Percentiles rank a stretch among this genome's conserved stretches.
These are phyloP conservation scores for Stegophylla sp. DNA, from an alignment of 2,888 invertebrate species.

Conservation along the genomic window DNA sequence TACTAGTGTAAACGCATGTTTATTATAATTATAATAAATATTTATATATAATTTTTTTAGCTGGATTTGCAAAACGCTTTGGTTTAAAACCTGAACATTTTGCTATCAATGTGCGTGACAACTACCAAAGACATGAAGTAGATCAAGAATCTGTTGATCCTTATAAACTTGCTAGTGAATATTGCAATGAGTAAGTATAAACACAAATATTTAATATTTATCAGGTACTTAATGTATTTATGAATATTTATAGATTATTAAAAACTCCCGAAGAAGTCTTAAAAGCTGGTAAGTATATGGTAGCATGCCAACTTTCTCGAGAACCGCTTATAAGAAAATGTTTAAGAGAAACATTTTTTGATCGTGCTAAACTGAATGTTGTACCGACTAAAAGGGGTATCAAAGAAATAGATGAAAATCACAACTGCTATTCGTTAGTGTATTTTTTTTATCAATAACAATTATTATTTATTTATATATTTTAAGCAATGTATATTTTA, in stretches of 20 bases:
- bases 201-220: too few relatives aligned
- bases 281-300: constrained; percentile 91
- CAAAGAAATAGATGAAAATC: constrained; percentile 95
- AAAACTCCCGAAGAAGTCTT: constrained; percentile 80
- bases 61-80: constrained; percentile 85
- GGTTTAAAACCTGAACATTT: constrained; percentile 93
- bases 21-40: background rate
- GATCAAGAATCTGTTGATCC: constrained; percentile 91
- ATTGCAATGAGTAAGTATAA: constrained; percentile 69
- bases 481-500: constrained; percentile 12
- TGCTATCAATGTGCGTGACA: constrained; percentile 94
- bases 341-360: constrained; percentile 85
- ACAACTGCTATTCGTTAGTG: constrained; percentile 76
- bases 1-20: too few relatives aligned
- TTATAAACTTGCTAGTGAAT: constrained; percentile 80
- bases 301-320: constrained; percentile 89
- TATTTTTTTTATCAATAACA: constrained; percentile 42
- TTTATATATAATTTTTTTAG: constrained; percentile 65
- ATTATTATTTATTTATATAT: background rate
- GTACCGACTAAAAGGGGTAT: constrained; percentile 87
- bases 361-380: constrained; percentile 83
- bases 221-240: constrained; percentile 24
- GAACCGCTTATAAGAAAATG: constrained; percentile 88
- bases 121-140: constrained; percentile 93
- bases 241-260: constrained; percentile 68